These are phyloP conservation scores for Clarias laeviceps DNA, from an alignment of 2,797 vertebrate species.

Conservation along the genomic window DNA sequence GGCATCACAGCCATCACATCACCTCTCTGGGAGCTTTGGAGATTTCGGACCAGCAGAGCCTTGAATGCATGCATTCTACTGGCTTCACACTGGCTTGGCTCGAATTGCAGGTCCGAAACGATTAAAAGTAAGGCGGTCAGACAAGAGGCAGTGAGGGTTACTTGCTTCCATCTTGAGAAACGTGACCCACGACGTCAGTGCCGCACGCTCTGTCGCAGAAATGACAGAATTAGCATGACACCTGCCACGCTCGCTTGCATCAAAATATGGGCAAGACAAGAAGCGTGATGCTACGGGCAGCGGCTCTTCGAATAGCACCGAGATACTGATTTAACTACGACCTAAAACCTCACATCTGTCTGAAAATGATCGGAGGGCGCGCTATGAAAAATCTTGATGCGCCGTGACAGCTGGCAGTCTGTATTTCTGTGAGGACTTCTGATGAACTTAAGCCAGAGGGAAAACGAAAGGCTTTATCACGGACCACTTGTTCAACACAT, in stretches of 20 bases:
- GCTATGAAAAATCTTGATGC: constrained; percentile 28
- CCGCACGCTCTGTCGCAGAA: constrained; percentile 17
- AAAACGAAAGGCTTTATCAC: constrained; percentile 20
- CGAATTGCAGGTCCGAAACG: neutral
- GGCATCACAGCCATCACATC: constrained; percentile 27
- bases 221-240: constrained; percentile 46
- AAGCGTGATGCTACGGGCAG: constrained; percentile 26
- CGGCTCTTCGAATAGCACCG: constrained; percentile 40
- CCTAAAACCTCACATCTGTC: constrained; percentile 45
- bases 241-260: constrained; percentile 48
- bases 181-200: constrained; percentile 23
- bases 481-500: constrained; percentile 31
- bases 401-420: constrained; percentile 49
- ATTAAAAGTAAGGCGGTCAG: neutral
- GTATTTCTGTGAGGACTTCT: constrained; percentile 40
- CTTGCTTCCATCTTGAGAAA: constrained; percentile 1
- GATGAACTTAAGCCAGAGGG: constrained; percentile 45
- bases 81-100: constrained; percentile 5
- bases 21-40: constrained; percentile 38
- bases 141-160: constrained; percentile 25
- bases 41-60: constrained; percentile 20
- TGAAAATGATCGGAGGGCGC: constrained; percentile 18
- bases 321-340: constrained; percentile 26
- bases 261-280: constrained; percentile 17
- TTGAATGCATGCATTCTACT: neutral